Evolutionary conservation across 2,797 vertebrate species (phyloP).

Genomic region (Todus mexicanus): DNA sequence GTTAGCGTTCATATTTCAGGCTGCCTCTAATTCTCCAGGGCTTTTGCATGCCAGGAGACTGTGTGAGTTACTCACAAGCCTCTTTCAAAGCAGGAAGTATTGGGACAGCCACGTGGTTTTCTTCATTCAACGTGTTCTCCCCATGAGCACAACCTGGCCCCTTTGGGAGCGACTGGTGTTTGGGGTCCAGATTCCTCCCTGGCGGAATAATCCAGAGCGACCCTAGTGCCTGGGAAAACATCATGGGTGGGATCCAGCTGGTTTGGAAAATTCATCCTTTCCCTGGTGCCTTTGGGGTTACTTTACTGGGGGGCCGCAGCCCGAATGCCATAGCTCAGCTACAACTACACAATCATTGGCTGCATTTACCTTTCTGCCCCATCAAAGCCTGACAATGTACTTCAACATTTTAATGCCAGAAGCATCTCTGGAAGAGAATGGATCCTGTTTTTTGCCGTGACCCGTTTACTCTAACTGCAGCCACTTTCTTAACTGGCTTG

Average conservation of each 20-base stretch:
- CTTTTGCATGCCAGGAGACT: neutral
- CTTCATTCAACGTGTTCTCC: neutral
- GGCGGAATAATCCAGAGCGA: neutral
- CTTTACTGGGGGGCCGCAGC: neutral
- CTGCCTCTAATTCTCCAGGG: neutral
- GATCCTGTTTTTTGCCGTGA: neutral
- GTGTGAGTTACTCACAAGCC: neutral
- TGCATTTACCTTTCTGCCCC: neutral
- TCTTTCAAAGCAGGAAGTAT: neutral
- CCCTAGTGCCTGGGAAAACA: neutral
- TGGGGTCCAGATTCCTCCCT: neutral
- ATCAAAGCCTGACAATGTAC: neutral
- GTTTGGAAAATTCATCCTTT: neutral
- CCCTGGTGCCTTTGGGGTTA: neutral
- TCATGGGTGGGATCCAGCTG: neutral
- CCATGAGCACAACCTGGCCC: rapidly evolving
- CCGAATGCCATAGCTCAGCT: neutral
- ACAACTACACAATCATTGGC: neutral
- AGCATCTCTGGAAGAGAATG: neutral
- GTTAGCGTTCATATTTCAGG: neutral
- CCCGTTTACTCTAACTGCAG: neutral
- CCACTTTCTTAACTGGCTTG: neutral
- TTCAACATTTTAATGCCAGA: neutral
- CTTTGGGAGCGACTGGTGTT: neutral
- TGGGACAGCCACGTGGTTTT: neutral